Evolutionary conservation across 2,113 vertebrate species (phyloP).

Genomic region (Psittacula cyanocephala): DNA sequence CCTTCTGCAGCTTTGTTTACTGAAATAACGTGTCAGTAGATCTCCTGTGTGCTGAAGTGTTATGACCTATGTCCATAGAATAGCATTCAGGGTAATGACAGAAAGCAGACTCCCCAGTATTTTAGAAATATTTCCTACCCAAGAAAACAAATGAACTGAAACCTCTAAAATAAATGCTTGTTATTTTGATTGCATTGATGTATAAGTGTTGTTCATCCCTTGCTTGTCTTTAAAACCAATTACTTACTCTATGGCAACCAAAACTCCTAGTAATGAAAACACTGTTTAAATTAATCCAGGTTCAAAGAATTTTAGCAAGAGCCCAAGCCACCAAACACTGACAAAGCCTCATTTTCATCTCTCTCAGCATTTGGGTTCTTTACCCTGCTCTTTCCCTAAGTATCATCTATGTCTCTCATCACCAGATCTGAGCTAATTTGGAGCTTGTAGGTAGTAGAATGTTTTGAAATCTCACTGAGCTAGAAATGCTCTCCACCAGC

Average conservation of each 20-base stretch:
- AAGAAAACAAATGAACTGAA: neutral
- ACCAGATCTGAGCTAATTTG: neutral
- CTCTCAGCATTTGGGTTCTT: neutral
- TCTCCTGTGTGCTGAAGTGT: neutral
- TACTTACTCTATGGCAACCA: neutral
- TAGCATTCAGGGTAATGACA: neutral
- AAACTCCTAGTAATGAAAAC: neutral
- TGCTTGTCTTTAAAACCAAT: neutral
- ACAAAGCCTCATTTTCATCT: neutral
- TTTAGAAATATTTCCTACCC: neutral
- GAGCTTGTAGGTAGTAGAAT: neutral
- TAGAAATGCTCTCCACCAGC: neutral
- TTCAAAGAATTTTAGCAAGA: neutral
- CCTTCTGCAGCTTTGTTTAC: neutral
- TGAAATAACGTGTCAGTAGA: neutral
- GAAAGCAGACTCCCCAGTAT: neutral
- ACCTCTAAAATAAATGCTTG: neutral
- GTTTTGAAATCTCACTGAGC: neutral
- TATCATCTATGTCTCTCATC: neutral
- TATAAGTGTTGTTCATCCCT: neutral
- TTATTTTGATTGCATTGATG: neutral
- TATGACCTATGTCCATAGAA: neutral
- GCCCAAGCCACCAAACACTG: neutral
- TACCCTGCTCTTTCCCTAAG: neutral
- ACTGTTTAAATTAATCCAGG: fast-evolving